phyloP scores from a whole-genome alignment of 2,113 vertebrate species.

The Thunnus maccoyii region DNA sequence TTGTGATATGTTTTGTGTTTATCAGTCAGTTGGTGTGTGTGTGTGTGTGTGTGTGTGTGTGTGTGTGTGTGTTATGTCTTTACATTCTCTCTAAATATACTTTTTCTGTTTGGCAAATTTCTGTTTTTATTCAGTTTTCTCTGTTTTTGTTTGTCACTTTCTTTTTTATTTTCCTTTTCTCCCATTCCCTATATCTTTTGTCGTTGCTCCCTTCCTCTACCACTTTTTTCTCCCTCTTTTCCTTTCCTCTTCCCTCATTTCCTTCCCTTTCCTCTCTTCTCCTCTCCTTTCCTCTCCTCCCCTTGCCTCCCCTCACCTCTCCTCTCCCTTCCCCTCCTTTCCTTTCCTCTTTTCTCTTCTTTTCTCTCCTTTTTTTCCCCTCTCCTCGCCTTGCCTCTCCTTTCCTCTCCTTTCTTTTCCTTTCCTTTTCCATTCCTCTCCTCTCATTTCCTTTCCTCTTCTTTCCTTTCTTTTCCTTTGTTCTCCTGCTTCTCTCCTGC shows the following conservation, averaged over 20 bases:
- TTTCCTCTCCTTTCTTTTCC: not conserved
- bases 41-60: conserved; percentile 4
- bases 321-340: not conserved
- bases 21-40: not conserved
- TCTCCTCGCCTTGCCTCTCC: not conserved
- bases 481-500: not conserved
- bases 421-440: too few species aligned
- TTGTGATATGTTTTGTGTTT: conserved; percentile 21
- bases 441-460: not conserved
- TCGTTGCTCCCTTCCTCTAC: not conserved
- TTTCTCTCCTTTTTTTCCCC: not conserved
- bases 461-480: not conserved
- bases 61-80: not conserved
- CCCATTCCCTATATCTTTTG: not conserved
- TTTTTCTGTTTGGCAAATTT: conserved; percentile 68
- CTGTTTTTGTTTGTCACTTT: not conserved
- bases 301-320: conserved; percentile 42
- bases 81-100: conserved; percentile 19
- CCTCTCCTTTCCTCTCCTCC: not conserved
- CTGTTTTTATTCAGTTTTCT: conserved; percentile 32
- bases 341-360: not conserved
- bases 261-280: not conserved
- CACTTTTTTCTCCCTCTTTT: too few species aligned
- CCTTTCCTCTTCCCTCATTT: too few species aligned
- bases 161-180: conserved; percentile 38